Evolutionary conservation across 2,113 vertebrate genomes (phyloP), one percentile per base, ranked within the genome.

Genomic region (Hippoglossus stenolepis): DNA sequence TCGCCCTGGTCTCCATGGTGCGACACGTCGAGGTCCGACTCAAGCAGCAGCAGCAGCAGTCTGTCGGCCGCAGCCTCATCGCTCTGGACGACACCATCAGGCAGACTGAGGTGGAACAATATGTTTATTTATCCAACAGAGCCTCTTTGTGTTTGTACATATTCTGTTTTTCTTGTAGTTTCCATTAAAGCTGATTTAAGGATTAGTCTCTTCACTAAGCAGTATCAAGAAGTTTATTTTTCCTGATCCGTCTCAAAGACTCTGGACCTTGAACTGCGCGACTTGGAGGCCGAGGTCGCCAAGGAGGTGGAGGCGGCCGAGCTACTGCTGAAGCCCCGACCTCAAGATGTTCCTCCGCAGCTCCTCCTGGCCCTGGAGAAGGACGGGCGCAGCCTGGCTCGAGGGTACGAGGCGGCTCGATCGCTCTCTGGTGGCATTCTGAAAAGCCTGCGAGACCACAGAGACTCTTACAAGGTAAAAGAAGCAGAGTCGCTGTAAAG

Each of bases 291-390:
- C 0, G 81, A 95, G 21, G 94, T 97, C 77, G 93, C 78, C 70
- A 94, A 90, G 68, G 95, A 96, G 84, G 88, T 96, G 82, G 94
- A 96, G 0, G 93, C 93, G 0, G 96, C 94, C 14, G 90, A 93
- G 80, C 74, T 74, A 23, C 93, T 97, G 28, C 83, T 96, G 75
- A 88, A 91, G 87, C 94, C 87, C 66, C 90, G 83, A 63, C 94
- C 93, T 3, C 88, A 89, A 65, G 95, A 97, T 70, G 95, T 99
- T 72, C 98, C 98, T 54, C 88, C 93, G 23, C 96, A 99, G 82
- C 93, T 99, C 15, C 85, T 98, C 69, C 91, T 94, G 69, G 97
- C 97, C 57, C 89, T 99, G 82, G 96, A 97, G 82, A 99, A 97
- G 85, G 97, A 99, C 61, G 91, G 93, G 80, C 96, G 95, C 86